Evolutionary conservation across 1,140 invertebrate species (phyloP), one percentile per base, ranked within the genome.

Genomic region (Eupeodes corollae): DNA sequence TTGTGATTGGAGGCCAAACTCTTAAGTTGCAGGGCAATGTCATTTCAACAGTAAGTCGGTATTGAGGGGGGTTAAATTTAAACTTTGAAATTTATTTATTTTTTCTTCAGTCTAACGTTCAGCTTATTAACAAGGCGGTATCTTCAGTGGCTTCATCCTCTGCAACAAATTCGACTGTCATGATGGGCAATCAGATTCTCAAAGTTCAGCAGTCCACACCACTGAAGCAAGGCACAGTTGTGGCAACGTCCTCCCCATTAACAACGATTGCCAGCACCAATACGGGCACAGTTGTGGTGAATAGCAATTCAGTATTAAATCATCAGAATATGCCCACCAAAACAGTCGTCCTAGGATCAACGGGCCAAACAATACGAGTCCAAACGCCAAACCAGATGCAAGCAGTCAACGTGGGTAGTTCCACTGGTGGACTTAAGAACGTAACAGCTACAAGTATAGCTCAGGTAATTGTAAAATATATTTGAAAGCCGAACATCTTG

Each of bases 171-270:
- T 64, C 66, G 46, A 67, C 66, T 2, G 63, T 69, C 19, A 61
- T 75, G 19, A 62, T 74, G 56, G 72, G 72, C n/a, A 68, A 68
- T 44, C 66, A 68, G 50, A 51, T 68, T 19, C 35, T 68, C 6
- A 55, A 62, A 1, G 46, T 68, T 47, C 48, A 65, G 48, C 48
- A 62, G 40, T 18, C 46, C 26, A 51, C 49, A 15, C 37, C 43
- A n/a, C 21, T 42, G 42, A 15, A 47, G 35, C 31, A 49, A 14
- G 18, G 14, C 43, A 14, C 40, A 48, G 30, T 33, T 32, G 32
- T 13, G 13, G 40, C 45, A 44, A 42, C 14, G 19, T 33, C 12
- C 6, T 30, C 33, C n/a, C 5, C 46, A 32, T 26, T 40, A 44
- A 45, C 37, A 11, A 14, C 43, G 16, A 45, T 45, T 37, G 21